A percentile compares a stretch with the other conserved stretches of the same genome.
These are phyloP conservation scores for Donacobius atricapilla DNA, from an alignment of 2,113 vertebrate species.

Conservation along the genomic window DNA sequence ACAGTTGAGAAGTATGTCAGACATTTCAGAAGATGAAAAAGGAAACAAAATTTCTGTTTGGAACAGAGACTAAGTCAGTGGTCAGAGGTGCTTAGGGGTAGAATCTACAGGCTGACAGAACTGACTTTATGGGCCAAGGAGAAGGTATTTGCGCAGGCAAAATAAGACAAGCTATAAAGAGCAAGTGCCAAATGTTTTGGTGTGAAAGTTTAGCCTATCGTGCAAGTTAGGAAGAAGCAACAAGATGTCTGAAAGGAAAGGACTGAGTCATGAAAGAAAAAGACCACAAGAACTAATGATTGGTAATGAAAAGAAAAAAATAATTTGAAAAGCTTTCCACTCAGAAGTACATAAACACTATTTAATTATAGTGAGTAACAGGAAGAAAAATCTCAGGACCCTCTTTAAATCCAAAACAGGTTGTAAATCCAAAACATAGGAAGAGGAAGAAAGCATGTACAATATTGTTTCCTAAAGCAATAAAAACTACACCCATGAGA, in stretches of 20 bases:
- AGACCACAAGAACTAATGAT: not conserved
- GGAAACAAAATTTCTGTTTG: not conserved
- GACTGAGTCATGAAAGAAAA: not conserved
- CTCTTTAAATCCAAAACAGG: constrained; percentile 34
- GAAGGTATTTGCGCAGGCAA: not conserved
- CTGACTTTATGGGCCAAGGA: not conserved
- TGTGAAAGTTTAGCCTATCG: not conserved
- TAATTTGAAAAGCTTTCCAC: not conserved
- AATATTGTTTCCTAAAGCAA: constrained; percentile 51
- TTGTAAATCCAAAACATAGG: constrained; percentile 19
- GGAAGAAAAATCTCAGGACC: constrained; percentile 44
- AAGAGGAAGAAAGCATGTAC: constrained; percentile 30
- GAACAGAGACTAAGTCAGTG: not conserved
- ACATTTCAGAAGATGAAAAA: not conserved
- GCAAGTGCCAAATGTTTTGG: not conserved
- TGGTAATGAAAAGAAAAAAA: not conserved
- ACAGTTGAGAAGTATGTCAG: not conserved
- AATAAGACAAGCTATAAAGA: not conserved
- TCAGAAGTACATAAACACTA: not conserved
- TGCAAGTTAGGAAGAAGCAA: not conserved
- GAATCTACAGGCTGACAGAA: not conserved
- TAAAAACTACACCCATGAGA: constrained; percentile 29
- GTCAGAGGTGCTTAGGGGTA: not conserved
- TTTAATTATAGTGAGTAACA: constrained; percentile 31
- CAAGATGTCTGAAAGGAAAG: not conserved